Evolutionary conservation across 1,140 invertebrate species (phyloP).

Genomic region (Drosophila funebris): DNA sequence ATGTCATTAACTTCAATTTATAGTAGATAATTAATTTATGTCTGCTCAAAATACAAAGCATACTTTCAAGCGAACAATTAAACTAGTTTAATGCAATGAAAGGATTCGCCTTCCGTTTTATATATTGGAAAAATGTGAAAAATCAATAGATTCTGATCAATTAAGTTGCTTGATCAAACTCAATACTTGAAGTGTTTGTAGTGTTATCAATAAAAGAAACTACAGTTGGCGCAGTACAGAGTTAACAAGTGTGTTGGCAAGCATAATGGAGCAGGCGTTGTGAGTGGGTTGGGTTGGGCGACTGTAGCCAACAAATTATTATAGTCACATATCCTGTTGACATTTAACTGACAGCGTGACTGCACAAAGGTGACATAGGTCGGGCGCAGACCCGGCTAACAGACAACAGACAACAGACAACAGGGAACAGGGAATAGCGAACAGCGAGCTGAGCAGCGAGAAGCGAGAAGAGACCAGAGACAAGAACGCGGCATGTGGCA

Average conservation of each 20-base stretch:
- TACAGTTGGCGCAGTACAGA: neutral
- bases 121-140: too few relatives aligned
- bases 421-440: neutral
- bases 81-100: too few relatives aligned
- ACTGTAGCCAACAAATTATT: slow-evolving; percentile 64
- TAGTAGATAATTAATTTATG: too few relatives aligned
- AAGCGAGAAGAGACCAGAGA: neutral
- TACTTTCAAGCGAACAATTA: too few relatives aligned
- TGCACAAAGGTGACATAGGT: slow-evolving; percentile 54
- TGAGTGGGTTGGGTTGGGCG: neutral
- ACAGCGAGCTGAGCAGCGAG: neutral
- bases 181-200: neutral
- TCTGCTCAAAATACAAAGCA: too few relatives aligned
- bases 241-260: neutral
- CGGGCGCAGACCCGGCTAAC: neutral
- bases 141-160: too few relatives aligned
- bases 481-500: neutral
- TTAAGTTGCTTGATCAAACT: neutral
- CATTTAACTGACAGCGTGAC: slow-evolving; percentile 66
- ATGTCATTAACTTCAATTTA: too few relatives aligned
- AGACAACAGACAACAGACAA: neutral
- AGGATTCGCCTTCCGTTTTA: too few relatives aligned
- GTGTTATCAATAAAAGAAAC: slow-evolving; percentile 18
- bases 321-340: slow-evolving; percentile 68
- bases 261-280: neutral